These are phyloP conservation scores for Galleria mellonella DNA, from an alignment of 1,140 invertebrate genomes.

Conservation along the genomic window DNA sequence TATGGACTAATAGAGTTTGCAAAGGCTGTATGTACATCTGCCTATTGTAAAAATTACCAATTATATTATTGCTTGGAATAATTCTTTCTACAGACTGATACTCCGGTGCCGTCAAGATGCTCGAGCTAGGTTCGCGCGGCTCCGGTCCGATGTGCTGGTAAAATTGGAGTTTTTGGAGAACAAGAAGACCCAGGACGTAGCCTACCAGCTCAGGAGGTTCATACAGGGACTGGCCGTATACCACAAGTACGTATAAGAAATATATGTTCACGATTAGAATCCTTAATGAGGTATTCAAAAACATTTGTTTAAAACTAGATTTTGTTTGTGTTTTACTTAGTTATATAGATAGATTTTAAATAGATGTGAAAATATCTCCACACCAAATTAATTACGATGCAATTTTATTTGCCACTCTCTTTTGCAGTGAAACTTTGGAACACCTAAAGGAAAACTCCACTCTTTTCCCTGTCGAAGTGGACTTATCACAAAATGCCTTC, in stretches of 20 bases:
- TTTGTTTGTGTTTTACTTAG: too few species aligned
- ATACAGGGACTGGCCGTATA: constrained; percentile 82
- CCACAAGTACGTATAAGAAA: constrained; percentile 65
- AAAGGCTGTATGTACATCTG: too few species aligned
- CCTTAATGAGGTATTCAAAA: neutral
- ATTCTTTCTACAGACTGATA: constrained; percentile 79
- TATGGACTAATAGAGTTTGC: too few species aligned
- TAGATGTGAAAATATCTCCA: too few species aligned
- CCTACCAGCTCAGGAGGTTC: constrained; percentile 52
- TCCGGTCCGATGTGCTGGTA: constrained; percentile 95
- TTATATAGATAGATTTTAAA: too few species aligned
- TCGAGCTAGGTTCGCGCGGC: constrained; percentile 90
- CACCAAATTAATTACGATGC: too few species aligned
- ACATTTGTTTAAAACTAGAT: too few species aligned
- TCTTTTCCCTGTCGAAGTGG: constrained; percentile 97
- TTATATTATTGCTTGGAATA: too few species aligned
- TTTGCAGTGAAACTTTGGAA: constrained; percentile 68
- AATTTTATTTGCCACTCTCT: too few species aligned
- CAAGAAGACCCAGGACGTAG: constrained; percentile 89
- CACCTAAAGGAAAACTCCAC: constrained; percentile 82
- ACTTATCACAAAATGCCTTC: constrained; percentile 93
- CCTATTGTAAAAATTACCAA: too few species aligned
- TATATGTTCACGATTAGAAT: neutral
- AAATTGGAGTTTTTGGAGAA: constrained; percentile 98
- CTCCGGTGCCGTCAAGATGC: constrained; percentile 97